Conservation (phyloP, 1,140 invertebrate genomes). For the Scaptodrosophila lebanonensis region DNA sequence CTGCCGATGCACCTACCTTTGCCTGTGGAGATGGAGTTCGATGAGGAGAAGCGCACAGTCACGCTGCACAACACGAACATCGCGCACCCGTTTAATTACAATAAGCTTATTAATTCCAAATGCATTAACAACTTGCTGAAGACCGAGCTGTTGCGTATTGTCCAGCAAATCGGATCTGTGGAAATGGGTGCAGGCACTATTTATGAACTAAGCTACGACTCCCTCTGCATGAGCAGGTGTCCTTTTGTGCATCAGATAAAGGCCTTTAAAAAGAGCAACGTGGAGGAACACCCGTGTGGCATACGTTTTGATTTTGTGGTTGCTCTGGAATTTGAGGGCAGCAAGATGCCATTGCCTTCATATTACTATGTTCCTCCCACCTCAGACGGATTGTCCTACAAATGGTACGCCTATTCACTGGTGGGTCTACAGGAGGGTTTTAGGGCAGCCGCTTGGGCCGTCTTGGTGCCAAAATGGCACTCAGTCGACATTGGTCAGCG, state of each 20-base stretch:
- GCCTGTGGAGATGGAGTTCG: constrained; percentile 3
- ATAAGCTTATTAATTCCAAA: constrained; percentile 29
- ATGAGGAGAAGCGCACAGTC: constrained; percentile 22
- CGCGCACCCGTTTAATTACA: constrained; percentile 37
- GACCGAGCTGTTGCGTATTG: constrained; percentile 11
- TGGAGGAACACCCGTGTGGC: not conserved
- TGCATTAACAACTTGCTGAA: constrained; percentile 32
- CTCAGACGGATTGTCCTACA: constrained; percentile 3
- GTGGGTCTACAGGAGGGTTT: not conserved
- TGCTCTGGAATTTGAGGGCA: constrained; percentile 31
- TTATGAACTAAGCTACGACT: constrained; percentile 26
- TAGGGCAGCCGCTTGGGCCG: constrained; percentile 16
- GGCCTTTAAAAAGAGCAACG: constrained; percentile 3
- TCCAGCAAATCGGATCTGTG: not conserved
- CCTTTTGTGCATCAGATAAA: constrained; percentile 38
- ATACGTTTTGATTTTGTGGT: constrained; percentile 46
- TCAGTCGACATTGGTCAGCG: not conserved
- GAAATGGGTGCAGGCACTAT: not conserved
- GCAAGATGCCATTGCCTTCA: constrained; percentile 8
- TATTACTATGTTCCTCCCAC: constrained; percentile 24
- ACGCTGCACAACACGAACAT: not conserved
- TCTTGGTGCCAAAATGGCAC: constrained; percentile 41
- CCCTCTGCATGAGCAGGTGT: not conserved
- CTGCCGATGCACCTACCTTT: constrained; percentile 33
- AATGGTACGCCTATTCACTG: constrained; percentile 42